phyloP scores from a whole-genome alignment of 1,140 invertebrate genomes.

The Pseudachorutes palmiensis region DNA sequence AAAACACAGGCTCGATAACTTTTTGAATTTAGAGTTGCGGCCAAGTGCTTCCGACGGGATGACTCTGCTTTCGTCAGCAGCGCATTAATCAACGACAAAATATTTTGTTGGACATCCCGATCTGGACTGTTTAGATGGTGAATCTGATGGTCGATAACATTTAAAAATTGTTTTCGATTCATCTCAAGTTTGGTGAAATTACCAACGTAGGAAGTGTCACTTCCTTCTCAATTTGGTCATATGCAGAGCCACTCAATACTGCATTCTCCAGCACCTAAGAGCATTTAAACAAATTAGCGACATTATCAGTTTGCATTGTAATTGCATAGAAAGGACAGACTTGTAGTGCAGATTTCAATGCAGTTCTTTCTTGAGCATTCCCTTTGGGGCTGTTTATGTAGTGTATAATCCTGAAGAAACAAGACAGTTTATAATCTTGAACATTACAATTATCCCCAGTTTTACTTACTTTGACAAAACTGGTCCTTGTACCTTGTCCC shows the following conservation, averaged over 20 bases:
- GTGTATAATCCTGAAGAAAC: slow-evolving; percentile 13
- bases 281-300: slow-evolving; percentile 4
- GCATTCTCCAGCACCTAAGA: slow-evolving; percentile 33
- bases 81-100: slow-evolving; percentile 87
- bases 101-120: slow-evolving; percentile 76
- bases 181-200: not conserved
- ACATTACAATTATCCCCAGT: not conserved
- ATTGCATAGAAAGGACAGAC: not conserved
- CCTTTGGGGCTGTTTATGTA: slow-evolving; percentile 26
- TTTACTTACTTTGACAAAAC: slow-evolving; percentile 31
- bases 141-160: slow-evolving; percentile 17
- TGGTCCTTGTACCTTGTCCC: slow-evolving; percentile 30
- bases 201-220: slow-evolving; percentile 77
- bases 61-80: slow-evolving; percentile 80
- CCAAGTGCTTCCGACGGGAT: slow-evolving; percentile 62
- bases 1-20: slow-evolving; percentile 53
- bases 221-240: slow-evolving; percentile 75
- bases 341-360: slow-evolving; percentile 28
- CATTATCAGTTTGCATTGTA: not conserved
- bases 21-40: slow-evolving; percentile 67
- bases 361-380: slow-evolving; percentile 13
- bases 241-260: slow-evolving; percentile 40
- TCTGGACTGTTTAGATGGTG: slow-evolving; percentile 49
- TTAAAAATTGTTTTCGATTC: not conserved
- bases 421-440: not conserved